Evolutionary conservation across 2,888 invertebrate genomes (phyloP).

Genomic region (Hydroisotoma schaefferi): DNA sequence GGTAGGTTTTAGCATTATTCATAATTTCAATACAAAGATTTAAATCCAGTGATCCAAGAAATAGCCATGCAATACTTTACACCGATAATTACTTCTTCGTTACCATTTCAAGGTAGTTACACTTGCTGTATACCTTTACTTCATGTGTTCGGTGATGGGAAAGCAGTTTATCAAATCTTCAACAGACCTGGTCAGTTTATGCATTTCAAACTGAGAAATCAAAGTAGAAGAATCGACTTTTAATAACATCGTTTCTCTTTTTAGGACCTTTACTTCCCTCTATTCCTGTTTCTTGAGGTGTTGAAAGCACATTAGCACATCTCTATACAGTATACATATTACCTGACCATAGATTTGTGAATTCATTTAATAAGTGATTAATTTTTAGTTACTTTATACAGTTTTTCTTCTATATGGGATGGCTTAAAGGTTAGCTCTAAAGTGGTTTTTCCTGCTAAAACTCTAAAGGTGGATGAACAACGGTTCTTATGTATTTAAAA

Average conservation of each 20-base stretch:
- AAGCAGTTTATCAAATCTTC: slow-evolving; percentile 51
- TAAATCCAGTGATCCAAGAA: not conserved
- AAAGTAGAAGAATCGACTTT: not conserved
- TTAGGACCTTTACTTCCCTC: slow-evolving; percentile 37
- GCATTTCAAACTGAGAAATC: not conserved
- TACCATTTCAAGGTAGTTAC: too few species aligned
- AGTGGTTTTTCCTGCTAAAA: too few species aligned
- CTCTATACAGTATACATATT: not conserved
- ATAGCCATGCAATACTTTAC: slow-evolving; percentile 8
- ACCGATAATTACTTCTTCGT: too few species aligned
- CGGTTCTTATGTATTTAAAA: too few species aligned
- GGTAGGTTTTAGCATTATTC: slow-evolving; percentile 41
- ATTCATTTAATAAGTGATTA: not conserved
- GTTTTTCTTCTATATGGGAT: slow-evolving; percentile 53
- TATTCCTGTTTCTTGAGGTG: slow-evolving; percentile 41
- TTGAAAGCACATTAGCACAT: not conserved
- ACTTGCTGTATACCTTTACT: slow-evolving; percentile 56
- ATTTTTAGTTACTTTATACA: slow-evolving; percentile 36
- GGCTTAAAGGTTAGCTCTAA: slow-evolving; percentile 50
- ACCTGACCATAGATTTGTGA: not conserved
- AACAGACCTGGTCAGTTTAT: slow-evolving; percentile 16
- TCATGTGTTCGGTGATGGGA: slow-evolving; percentile 54
- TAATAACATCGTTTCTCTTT: not conserved
- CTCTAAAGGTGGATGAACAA: too few species aligned
- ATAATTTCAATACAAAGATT: not conserved